Conservation (phyloP, 2,113 vertebrate genomes). For the Mus spicilegus region DNA sequence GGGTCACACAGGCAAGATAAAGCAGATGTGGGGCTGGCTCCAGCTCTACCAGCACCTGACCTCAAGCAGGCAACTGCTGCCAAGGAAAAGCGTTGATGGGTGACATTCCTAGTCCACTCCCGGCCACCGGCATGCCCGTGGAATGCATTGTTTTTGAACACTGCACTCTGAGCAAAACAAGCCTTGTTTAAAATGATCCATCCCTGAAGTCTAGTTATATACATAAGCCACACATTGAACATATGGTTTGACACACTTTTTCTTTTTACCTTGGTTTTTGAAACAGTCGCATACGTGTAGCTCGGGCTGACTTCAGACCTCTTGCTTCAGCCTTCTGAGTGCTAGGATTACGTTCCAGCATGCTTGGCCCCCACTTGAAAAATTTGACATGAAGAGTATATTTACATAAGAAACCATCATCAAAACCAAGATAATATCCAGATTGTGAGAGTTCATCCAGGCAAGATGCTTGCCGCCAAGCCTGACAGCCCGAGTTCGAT, state of each 20-base stretch:
- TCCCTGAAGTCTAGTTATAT: neutral
- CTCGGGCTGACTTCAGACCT: neutral
- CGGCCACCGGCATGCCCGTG: rapidly evolving
- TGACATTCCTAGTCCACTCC: neutral
- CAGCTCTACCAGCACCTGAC: neutral
- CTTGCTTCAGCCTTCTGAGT: neutral
- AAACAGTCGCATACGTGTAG: neutral
- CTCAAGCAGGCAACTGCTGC: neutral
- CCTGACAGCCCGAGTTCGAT: neutral
- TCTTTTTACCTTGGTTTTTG: neutral
- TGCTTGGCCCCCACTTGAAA: neutral
- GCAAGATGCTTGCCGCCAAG: neutral
- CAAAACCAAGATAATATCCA: neutral
- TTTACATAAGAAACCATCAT: neutral
- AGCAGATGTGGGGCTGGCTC: neutral
- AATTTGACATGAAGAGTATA: neutral
- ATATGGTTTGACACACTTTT: neutral
- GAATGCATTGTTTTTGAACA: neutral
- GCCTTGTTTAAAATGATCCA: neutral
- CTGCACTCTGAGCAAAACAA: slow-evolving; percentile 28
- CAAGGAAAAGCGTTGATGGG: neutral
- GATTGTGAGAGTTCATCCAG: neutral
- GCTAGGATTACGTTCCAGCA: neutral
- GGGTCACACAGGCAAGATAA: neutral
- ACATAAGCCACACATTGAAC: neutral